These are phyloP conservation scores for Corythaeola cristata DNA, from an alignment of 2,113 vertebrate genomes.

Conservation along the genomic window DNA sequence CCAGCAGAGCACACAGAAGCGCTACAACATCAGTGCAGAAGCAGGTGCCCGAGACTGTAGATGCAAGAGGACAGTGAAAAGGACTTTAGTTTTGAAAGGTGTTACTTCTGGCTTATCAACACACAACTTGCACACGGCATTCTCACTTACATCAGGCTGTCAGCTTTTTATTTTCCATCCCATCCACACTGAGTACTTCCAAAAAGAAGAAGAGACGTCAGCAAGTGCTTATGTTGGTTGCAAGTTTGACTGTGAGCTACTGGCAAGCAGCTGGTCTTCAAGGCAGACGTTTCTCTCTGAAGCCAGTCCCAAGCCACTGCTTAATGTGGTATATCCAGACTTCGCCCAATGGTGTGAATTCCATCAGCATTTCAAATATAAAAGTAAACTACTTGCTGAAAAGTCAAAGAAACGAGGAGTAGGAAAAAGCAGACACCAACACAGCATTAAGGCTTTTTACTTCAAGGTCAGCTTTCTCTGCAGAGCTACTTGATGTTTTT, in stretches of 20 bases:
- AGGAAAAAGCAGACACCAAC: neutral
- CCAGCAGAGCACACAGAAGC: neutral
- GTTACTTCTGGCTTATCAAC: neutral
- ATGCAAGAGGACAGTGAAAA: neutral
- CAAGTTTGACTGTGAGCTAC: neutral
- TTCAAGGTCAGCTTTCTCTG: neutral
- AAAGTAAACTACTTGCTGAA: neutral
- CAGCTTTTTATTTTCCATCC: neutral
- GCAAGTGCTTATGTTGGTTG: rapidly evolving
- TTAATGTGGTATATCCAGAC: neutral
- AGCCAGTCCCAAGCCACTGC: neutral
- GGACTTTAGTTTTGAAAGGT: neutral
- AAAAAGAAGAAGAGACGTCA: neutral
- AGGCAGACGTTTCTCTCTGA: neutral
- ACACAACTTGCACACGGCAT: neutral
- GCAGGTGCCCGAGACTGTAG: neutral
- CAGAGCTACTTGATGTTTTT: neutral
- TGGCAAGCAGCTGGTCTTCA: neutral
- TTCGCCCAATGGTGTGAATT: neutral
- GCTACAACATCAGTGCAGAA: rapidly evolving
- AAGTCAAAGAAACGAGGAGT: neutral
- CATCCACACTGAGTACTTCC: neutral
- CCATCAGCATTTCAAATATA: neutral
- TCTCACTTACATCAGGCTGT: neutral
- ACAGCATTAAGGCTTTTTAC: neutral